Percentiles rank a stretch among this genome's conserved stretches.
phyloP scores from a whole-genome alignment of 2,797 vertebrate species.

The Arrhamphus sclerolepis region DNA sequence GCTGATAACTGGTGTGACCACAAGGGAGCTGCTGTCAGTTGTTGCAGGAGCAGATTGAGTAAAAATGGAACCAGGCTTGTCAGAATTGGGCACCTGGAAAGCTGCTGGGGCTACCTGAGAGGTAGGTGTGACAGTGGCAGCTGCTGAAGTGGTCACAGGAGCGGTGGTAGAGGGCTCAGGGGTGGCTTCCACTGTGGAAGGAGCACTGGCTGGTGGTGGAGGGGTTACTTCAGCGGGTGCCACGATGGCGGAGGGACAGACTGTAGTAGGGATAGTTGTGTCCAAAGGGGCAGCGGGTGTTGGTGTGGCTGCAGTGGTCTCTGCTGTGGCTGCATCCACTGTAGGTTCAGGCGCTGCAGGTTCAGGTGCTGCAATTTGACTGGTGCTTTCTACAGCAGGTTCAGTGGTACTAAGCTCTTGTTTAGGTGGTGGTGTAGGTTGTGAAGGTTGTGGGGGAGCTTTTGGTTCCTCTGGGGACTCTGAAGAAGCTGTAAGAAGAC shows the following conservation, averaged over 20 bases:
- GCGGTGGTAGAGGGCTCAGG: conserved; percentile 20
- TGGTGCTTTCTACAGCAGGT: conserved; percentile 17
- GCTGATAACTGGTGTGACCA: conserved; percentile 49
- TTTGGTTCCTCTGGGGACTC: conserved; percentile 62
- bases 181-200: conserved; percentile 31
- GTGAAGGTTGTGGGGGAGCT: conserved; percentile 43
- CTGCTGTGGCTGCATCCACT: background rate
- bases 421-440: conserved; percentile 67
- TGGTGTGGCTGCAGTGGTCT: conserved; percentile 23
- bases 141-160: conserved; percentile 11
- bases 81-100: conserved; percentile 76
- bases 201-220: conserved; percentile 36
- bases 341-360: conserved; percentile 22
- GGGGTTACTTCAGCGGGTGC: conserved; percentile 29
- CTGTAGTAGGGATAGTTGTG: conserved; percentile 9
- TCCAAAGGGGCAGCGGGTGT: conserved; percentile 34
- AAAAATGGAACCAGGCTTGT: conserved; percentile 81
- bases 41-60: conserved; percentile 49
- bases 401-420: conserved; percentile 33
- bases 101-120: conserved; percentile 54
- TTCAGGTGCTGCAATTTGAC: conserved; percentile 1
- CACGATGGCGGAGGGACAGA: background rate
- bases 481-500: conserved; percentile 75
- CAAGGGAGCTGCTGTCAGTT: conserved; percentile 59
- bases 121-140: conserved; percentile 7